These are phyloP conservation scores for Pomatostomus ruficeps DNA, from an alignment of 2,113 vertebrate species.

Conservation along the genomic window DNA sequence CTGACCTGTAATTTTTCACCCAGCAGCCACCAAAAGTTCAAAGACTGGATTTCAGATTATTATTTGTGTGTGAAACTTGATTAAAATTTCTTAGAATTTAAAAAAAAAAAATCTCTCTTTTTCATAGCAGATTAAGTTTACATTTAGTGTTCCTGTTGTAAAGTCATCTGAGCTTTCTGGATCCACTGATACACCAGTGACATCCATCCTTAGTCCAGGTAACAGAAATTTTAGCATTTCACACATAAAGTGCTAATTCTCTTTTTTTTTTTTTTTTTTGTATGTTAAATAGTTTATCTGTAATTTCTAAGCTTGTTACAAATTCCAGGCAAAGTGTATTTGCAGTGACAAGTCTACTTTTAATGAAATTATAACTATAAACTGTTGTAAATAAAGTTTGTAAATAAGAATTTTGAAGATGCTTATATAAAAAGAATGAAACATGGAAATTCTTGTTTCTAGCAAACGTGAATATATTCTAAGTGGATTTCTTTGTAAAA, in stretches of 20 bases:
- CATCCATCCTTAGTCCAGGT: conserved; percentile 72
- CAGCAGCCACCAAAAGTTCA: background rate
- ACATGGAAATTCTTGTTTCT: background rate
- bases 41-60: background rate
- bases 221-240: conserved; percentile 15
- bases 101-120: background rate
- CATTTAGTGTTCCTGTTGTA: conserved; percentile 89
- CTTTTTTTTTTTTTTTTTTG: background rate
- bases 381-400: background rate
- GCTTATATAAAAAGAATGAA: background rate
- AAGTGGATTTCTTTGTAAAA: background rate
- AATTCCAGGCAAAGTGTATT: background rate
- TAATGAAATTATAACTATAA: background rate
- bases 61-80: background rate
- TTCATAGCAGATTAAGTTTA: conserved; percentile 76
- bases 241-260: background rate
- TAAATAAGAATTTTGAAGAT: background rate
- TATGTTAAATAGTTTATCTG: background rate
- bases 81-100: background rate
- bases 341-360: background rate
- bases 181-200: conserved; percentile 70
- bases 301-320: background rate
- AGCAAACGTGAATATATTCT: background rate
- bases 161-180: conserved; percentile 78
- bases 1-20: background rate